phyloP scores from a whole-genome alignment of 2,797 vertebrate genomes.

The Danionella dracula region DNA sequence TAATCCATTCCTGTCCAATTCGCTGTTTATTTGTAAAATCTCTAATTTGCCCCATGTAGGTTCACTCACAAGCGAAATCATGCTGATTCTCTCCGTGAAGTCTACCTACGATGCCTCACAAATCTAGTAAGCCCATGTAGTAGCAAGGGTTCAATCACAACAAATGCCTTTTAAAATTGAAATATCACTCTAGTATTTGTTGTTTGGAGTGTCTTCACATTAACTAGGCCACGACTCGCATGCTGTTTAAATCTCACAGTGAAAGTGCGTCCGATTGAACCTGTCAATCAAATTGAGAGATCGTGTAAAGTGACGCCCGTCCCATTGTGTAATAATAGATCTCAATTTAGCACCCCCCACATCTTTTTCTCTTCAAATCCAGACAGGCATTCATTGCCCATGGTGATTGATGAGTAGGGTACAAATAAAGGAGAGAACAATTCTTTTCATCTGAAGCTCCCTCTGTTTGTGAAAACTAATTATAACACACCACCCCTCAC shows the following conservation, averaged over 20 bases:
- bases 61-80: too few relatives aligned
- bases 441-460: conserved; percentile 13
- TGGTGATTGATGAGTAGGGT: conserved; percentile 25
- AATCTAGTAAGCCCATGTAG: too few relatives aligned
- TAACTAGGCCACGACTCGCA: conserved; percentile 20
- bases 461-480: conserved; percentile 9
- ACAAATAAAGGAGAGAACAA: conserved; percentile 26
- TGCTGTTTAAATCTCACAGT: conserved; percentile 2
- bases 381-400: conserved; percentile 16
- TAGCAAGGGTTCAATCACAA: too few relatives aligned
- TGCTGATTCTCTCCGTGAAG: too few relatives aligned
- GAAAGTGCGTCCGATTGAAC: conserved; percentile 17
- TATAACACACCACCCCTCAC: conserved; percentile 20
- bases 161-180: not conserved
- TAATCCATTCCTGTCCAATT: too few relatives aligned
- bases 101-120: too few relatives aligned
- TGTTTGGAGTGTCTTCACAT: not conserved
- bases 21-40: too few relatives aligned
- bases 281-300: conserved; percentile 42
- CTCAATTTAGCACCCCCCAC: conserved; percentile 37
- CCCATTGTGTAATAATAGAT: conserved; percentile 37
- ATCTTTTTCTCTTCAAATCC: not conserved
- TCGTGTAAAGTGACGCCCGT: conserved; percentile 38
- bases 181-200: not conserved
- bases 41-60: too few relatives aligned